These are phyloP conservation scores for Lithodes maja DNA, from an alignment of 2,888 invertebrate species.

Conservation along the genomic window DNA sequence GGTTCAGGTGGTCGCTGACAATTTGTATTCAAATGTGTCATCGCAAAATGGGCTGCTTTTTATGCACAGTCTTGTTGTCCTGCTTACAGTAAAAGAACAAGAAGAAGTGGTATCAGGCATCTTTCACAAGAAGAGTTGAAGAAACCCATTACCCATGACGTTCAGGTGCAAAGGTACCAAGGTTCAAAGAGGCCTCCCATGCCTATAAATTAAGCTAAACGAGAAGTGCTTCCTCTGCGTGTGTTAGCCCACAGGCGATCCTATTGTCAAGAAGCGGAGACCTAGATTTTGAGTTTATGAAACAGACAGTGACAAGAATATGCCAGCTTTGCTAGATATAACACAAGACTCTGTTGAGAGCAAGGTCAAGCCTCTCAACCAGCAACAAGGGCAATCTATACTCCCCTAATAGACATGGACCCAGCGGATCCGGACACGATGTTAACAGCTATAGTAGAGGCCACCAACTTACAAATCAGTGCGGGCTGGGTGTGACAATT, in stretches of 20 bases:
- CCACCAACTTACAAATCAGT: not conserved
- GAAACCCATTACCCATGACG: not conserved
- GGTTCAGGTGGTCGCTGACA: not conserved
- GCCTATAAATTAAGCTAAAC: not conserved
- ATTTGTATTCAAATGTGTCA: not conserved
- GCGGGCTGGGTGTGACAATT: not conserved
- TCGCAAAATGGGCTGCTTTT: not conserved
- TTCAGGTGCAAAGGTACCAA: not conserved
- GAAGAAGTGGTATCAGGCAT: not conserved
- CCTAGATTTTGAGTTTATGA: not conserved
- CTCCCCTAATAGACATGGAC: not conserved
- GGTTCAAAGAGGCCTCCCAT: not conserved
- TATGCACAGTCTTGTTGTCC: not conserved
- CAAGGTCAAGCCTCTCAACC: not conserved
- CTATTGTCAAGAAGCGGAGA: not conserved
- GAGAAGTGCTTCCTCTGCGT: not conserved
- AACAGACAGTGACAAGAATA: not conserved
- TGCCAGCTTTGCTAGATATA: not conserved
- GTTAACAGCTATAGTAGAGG: not conserved
- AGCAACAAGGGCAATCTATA: not conserved
- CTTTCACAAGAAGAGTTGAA: not conserved
- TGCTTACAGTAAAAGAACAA: not conserved
- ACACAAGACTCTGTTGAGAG: not conserved
- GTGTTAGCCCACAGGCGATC: not conserved
- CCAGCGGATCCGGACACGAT: not conserved